Evolutionary conservation across 2,888 invertebrate genomes (phyloP).

Genomic region (Beris chalybata): DNA sequence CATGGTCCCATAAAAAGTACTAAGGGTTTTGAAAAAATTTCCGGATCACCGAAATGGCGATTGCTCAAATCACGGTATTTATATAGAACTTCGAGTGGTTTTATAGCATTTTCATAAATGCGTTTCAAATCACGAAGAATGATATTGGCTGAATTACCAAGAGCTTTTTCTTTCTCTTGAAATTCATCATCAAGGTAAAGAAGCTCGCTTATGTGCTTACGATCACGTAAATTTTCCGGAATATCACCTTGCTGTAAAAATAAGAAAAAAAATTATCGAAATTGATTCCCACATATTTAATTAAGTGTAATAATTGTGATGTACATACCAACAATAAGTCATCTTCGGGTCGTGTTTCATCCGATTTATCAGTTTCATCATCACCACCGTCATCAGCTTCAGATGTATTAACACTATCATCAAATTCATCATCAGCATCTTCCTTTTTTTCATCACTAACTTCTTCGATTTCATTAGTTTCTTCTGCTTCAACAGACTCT

Average conservation of each 20-base stretch:
- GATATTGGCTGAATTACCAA: conserved; percentile 74
- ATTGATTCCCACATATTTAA: background rate
- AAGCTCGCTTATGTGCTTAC: conserved; percentile 79
- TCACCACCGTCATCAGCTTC: conserved; percentile 29
- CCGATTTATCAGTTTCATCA: conserved; percentile 49
- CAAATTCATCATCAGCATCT: conserved; percentile 51
- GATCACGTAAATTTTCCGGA: conserved; percentile 74
- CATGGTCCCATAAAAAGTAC: conserved; percentile 94
- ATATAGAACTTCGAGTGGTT: conserved; percentile 86
- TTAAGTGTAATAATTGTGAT: background rate
- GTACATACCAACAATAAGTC: conserved; percentile 21
- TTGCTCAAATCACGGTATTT: conserved; percentile 91
- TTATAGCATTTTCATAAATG: conserved; percentile 82
- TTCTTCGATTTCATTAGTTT: conserved; percentile 55
- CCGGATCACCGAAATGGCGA: conserved; percentile 89
- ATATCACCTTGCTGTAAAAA: conserved; percentile 66
- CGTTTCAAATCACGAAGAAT: conserved; percentile 83
- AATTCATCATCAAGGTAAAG: conserved; percentile 78
- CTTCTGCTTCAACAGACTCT: conserved; percentile 46
- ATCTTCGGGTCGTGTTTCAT: conserved; percentile 64
- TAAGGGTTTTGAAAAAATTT: conserved; percentile 92
- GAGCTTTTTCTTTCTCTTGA: conserved; percentile 68
- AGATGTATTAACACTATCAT: conserved; percentile 49
- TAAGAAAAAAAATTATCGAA: background rate
- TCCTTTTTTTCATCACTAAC: conserved; percentile 46